Evolutionary conservation across 2,888 invertebrate species (phyloP), one percentile per base, ranked within the genome.

Genomic region (Cheilosia grossa): DNA sequence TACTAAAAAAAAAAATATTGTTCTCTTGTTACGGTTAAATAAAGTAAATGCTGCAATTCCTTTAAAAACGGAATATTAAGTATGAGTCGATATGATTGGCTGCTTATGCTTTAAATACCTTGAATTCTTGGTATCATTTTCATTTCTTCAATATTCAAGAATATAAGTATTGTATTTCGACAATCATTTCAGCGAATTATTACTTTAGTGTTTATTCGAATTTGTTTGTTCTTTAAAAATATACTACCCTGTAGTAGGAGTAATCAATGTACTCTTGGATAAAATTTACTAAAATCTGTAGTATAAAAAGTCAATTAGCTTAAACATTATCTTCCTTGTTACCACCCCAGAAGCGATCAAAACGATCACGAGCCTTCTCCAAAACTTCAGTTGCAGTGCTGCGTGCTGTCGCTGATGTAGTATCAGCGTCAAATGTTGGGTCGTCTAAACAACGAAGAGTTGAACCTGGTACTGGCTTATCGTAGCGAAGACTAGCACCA

Each of bases 321-420:
- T 91, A 91, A 87, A 92, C 94, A 89, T 93, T 93, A 88, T 94
- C 94, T 88, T 94, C 94, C 89, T 94, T 94, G 88, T 93, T 94
- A 89, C 95, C 95, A 87, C 96, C 95, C 96, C 96, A 96, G 92
- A 97, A 96, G 90, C 96, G 95, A 92, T 97, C 97, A 90, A 97
- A 96, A 88, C 96, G 95, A 91, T 95, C 95, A 88, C 96, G 95
- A 88, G 96, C 96, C 91, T 95, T 95, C 90, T 96, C 96, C 87
- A 97, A 93, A 83, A 96, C 96, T 90, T 96, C 96, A 73, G 95
- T 93, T 44, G 96, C 95, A 61, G 91, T 89, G 75, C 88, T 89
- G 67, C 90, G 89, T 70, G 89, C 90, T 75, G 91, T 89, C 40
- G 90, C 87, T 67, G 89, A 87, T 24, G 81, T n/a, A 17, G 53